phyloP scores from a whole-genome alignment of 2,113 vertebrate genomes.

The Cephalopterus ornatus region DNA sequence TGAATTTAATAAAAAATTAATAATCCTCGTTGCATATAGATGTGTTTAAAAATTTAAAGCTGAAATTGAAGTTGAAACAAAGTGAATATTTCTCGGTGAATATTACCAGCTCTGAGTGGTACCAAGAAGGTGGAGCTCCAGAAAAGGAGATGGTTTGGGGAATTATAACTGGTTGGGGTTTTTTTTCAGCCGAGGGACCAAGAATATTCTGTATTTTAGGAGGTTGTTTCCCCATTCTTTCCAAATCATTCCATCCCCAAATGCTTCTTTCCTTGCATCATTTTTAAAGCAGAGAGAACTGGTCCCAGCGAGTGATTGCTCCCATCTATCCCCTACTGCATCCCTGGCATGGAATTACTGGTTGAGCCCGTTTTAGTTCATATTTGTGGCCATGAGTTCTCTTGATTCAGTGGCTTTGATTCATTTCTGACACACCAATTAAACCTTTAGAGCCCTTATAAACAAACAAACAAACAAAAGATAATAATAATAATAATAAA shows the following conservation, averaged over 20 bases:
- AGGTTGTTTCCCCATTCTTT: not conserved
- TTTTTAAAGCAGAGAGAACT: not conserved
- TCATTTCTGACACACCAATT: not conserved
- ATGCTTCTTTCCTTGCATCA: not conserved
- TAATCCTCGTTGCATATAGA: not conserved
- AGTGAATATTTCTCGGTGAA: not conserved
- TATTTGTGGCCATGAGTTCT: not conserved
- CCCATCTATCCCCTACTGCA: not conserved
- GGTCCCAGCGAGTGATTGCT: not conserved
- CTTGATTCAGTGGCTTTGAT: not conserved
- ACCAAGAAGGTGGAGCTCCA: not conserved
- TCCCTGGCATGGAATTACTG: not conserved
- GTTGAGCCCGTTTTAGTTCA: not conserved
- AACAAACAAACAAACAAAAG: not conserved
- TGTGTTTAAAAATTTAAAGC: not conserved
- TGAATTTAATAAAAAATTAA: not conserved
- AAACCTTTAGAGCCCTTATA: not conserved
- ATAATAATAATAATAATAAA: not conserved
- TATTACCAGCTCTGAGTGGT: not conserved
- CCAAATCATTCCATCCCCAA: not conserved
- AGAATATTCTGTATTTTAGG: not conserved
- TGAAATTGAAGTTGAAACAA: not conserved
- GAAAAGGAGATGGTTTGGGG: not conserved
- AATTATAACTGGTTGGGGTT: no score
- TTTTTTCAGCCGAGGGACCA: not conserved